phyloP scores from a whole-genome alignment of 2,797 vertebrate genomes.

The Microtus obscurus region DNA sequence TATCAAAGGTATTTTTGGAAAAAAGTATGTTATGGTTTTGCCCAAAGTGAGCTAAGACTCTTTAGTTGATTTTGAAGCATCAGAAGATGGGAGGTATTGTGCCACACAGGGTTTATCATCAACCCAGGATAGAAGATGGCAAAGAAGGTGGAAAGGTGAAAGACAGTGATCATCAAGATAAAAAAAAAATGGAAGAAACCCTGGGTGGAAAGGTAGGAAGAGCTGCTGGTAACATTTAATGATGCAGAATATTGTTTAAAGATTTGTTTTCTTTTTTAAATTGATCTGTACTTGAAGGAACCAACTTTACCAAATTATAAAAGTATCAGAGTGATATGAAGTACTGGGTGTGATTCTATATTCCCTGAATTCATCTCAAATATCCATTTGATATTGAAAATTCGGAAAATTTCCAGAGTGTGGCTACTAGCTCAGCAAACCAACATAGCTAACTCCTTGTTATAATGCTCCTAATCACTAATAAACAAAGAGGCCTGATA shows the following conservation, averaged over 20 bases:
- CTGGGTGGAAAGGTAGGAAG: not conserved
- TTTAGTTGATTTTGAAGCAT: not conserved
- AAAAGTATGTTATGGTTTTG: not conserved
- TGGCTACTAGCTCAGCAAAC: not conserved
- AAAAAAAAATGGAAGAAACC: slow-evolving; percentile 3
- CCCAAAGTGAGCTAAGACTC: not conserved
- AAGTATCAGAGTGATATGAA: not conserved
- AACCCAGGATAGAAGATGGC: slow-evolving; percentile 18
- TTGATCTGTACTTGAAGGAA: not conserved
- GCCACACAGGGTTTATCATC: not conserved
- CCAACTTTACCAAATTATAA: slow-evolving; percentile 11
- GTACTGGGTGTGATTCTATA: not conserved
- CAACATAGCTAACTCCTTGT: not conserved
- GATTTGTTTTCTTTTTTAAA: not conserved
- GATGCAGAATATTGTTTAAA: not conserved
- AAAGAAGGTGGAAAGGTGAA: not conserved
- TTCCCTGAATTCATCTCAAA: not conserved
- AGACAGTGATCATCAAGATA: slow-evolving; percentile 6
- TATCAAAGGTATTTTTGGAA: not conserved
- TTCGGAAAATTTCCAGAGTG: not conserved
- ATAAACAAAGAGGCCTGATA: not conserved
- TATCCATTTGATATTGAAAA: not conserved
- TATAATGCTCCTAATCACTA: not conserved
- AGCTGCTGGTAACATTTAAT: slow-evolving; percentile 29
- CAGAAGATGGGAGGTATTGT: not conserved